These are phyloP conservation scores for Strigops habroptila DNA, from an alignment of 2,113 vertebrate species.

Conservation along the genomic window DNA sequence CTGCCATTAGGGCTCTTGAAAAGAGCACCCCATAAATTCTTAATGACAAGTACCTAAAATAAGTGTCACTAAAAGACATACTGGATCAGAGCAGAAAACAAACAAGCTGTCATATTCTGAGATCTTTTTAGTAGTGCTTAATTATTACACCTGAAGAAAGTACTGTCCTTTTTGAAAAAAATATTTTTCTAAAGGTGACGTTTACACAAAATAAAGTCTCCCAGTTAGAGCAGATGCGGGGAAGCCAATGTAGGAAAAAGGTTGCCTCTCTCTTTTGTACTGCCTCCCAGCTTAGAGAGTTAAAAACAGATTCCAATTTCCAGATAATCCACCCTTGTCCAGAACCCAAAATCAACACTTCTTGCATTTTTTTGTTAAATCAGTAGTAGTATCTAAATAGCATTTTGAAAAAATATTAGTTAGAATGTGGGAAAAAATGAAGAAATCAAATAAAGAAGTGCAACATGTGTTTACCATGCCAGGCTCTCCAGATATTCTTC, in stretches of 20 bases:
- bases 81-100: neutral
- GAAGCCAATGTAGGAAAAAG: neutral
- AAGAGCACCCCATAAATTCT: constrained; percentile 25
- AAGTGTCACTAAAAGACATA: neutral
- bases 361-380: neutral
- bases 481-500: neutral
- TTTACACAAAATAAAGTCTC: neutral
- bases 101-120: neutral
- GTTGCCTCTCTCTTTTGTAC: neutral
- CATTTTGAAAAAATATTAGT: neutral
- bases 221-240: neutral
- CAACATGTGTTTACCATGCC: neutral
- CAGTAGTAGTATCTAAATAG: neutral
- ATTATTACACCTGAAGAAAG: neutral
- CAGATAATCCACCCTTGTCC: neutral
- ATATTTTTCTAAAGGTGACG: neutral
- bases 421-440: neutral
- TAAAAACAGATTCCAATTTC: neutral
- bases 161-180: neutral
- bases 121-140: neutral
- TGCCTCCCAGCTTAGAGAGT: neutral
- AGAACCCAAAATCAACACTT: neutral
- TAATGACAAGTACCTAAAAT: constrained; percentile 18
- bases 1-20: neutral
- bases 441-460: neutral